These are phyloP conservation scores for Biston stratarius DNA, from an alignment of 2,888 invertebrate genomes.

Conservation along the genomic window DNA sequence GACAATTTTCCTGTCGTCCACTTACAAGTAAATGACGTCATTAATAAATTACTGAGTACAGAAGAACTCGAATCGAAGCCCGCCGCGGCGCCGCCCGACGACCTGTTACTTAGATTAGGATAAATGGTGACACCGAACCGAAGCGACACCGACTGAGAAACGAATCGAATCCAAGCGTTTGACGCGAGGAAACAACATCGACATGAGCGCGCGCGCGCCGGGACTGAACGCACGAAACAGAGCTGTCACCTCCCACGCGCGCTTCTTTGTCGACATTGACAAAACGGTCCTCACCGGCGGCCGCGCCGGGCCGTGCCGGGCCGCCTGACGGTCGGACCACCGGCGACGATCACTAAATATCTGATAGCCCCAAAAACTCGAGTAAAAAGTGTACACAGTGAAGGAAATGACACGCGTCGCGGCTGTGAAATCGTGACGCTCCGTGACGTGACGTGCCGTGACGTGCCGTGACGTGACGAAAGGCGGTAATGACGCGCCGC, in stretches of 20 bases:
- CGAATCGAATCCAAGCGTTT: conserved; percentile 3
- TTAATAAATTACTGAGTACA: too few relatives aligned
- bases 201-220: background rate
- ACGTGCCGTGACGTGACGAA: conserved; percentile 40
- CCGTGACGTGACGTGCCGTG: conserved; percentile 46
- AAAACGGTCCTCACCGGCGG: conserved; percentile 20
- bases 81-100: background rate
- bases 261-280: conserved; percentile 26
- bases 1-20: too few relatives aligned
- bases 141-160: background rate
- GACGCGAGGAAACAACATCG: background rate
- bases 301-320: background rate
- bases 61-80: too few relatives aligned
- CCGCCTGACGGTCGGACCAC: background rate
- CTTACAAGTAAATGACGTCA: too few relatives aligned
- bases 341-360: background rate
- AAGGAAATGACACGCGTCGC: conserved; percentile 36
- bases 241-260: conserved; percentile 35
- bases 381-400: conserved; percentile 24
- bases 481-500: conserved; percentile 26
- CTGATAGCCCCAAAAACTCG: conserved; percentile 14
- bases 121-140: background rate
- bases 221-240: conserved; percentile 17
- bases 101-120: background rate
- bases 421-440: conserved; percentile 33